phyloP scores from a whole-genome alignment of 2,888 invertebrate genomes.

The Clusia tigrina region DNA sequence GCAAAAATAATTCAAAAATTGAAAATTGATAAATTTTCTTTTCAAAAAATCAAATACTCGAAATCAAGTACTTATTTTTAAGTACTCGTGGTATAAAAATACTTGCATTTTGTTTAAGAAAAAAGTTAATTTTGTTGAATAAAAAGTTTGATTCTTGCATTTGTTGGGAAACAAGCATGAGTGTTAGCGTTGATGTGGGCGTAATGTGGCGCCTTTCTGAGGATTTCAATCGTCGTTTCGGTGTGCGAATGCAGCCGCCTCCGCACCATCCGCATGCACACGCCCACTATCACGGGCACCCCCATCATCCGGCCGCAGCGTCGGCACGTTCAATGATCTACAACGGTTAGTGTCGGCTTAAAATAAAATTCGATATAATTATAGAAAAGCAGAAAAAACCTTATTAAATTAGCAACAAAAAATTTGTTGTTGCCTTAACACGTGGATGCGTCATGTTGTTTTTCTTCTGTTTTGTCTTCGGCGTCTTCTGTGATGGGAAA shows the following conservation, averaged over 20 bases:
- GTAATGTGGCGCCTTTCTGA: conserved; percentile 66
- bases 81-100: background rate
- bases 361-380: background rate
- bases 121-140: background rate
- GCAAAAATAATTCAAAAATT: conserved; percentile 2
- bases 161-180: conserved; percentile 47
- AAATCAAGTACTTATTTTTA: background rate
- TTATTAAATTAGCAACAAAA: conserved; percentile 1
- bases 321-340: conserved; percentile 56
- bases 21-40: background rate
- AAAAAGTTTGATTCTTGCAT: conserved; percentile 14
- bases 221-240: conserved; percentile 64
- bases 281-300: conserved; percentile 44
- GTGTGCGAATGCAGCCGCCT: conserved; percentile 62
- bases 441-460: conserved; percentile 1
- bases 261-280: conserved; percentile 50
- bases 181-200: conserved; percentile 65
- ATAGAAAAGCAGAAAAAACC: background rate
- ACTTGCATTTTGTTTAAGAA: conserved; percentile 6
- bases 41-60: background rate
- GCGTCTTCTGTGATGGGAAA: conserved; percentile 11
- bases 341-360: conserved; percentile 42
- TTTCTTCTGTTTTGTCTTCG: conserved; percentile 7
- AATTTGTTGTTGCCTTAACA: background rate
- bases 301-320: conserved; percentile 40